Base-by-base conservation (phyloP, 2,888 invertebrate species). In the Amphipoea lucens region DNA sequence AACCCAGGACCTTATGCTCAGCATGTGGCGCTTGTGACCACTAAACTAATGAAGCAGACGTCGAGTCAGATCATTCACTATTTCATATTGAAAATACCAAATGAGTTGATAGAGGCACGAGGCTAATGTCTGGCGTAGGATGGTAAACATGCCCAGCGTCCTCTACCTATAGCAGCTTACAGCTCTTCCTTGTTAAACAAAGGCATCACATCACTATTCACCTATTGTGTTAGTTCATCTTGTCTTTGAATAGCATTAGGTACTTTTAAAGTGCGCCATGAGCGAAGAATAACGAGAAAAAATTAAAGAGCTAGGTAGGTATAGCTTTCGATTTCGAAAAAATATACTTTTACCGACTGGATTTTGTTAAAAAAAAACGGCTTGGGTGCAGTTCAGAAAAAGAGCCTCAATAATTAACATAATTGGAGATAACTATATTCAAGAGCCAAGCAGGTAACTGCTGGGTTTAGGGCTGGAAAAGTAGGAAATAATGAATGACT, bases 211-310 rank as follows among this genome's bases (percentile, higher is more conserved):
- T 42, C 17, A 29, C 11, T 45, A 45, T 42, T n/a, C n/a, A 42
- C 42, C 20, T 12, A 45, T 11, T 65, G 20, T 54, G n/a, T 63
- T 57, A 29, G 20, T 29, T 36, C n/a, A 7, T 79, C 6, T 79
- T 70, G 65, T 79, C 29, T 79, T 70, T 48, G 29, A 48, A 48
- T 69, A 29, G 29, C 20, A 71, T 57, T 54, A 57, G 12, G 12
- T 29, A 42, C 20, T 42, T n/a, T 12, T 1, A 23, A 69, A 4
- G 29, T 36, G 48, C 69, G 7, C 36, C 23, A 23, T 51, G 14
- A 23, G 51, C 9, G 36, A 54, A 20, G 20, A 6, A 6, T 6
- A 17, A 17, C n/a, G n/a, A n/a, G n/a, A n/a, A n/a, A n/a, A n/a
- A n/a, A n/a, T n/a, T n/a, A n/a, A n/a, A n/a, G n/a, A n/a, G n/a